These are phyloP conservation scores for Apotomis betuletana DNA, from an alignment of 2,888 invertebrate species.

Conservation along the genomic window DNA sequence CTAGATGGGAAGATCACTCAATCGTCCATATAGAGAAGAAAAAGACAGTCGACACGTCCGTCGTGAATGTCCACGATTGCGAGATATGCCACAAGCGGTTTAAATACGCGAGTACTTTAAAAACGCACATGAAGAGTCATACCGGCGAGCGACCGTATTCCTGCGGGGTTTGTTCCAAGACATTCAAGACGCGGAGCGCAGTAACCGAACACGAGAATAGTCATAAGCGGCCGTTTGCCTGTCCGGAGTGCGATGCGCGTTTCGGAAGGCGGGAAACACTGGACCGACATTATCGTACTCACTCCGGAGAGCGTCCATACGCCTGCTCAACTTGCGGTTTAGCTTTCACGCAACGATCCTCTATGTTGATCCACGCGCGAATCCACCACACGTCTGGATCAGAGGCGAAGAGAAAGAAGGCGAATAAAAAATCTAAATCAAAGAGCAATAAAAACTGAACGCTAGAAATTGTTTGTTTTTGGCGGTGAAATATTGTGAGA, in stretches of 20 bases:
- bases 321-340: neutral
- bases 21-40: conserved; percentile 3
- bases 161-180: neutral
- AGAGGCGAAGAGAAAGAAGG: neutral
- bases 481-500: too few relatives aligned
- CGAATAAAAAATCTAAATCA: neutral
- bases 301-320: conserved; percentile 10
- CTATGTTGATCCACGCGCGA: neutral
- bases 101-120: conserved; percentile 1
- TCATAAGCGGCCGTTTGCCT: conserved; percentile 1
- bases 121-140: conserved; percentile 12
- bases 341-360: conserved; percentile 9
- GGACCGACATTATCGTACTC: conserved; percentile 1
- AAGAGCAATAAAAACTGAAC: neutral
- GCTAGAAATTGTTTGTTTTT: too few relatives aligned
- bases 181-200: neutral
- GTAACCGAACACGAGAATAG: conserved; percentile 2
- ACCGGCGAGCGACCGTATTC: conserved; percentile 11
- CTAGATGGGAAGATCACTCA: conserved; percentile 18
- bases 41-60: neutral
- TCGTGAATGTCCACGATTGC: neutral
- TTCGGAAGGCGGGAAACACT: conserved; percentile 8
- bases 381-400: neutral
- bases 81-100: conserved; percentile 6
- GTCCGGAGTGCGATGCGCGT: neutral